Evolutionary conservation across 2,888 invertebrate genomes (phyloP).

Genomic region (Scotopteryx bipunctaria): DNA sequence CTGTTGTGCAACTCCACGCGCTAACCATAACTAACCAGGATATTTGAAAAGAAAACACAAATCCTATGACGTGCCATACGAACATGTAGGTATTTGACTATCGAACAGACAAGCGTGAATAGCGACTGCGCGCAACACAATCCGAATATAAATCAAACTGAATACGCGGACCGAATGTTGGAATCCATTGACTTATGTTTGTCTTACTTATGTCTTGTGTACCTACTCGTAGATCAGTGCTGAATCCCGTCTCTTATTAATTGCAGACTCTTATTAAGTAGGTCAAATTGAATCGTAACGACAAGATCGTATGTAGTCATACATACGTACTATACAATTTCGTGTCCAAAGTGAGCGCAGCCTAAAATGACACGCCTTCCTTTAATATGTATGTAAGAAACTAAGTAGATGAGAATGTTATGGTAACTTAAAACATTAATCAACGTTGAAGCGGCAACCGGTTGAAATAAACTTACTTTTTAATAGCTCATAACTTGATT

Average conservation of each 20-base stretch:
- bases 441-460: background rate
- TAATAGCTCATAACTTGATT: conserved; percentile 35
- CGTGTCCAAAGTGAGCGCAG: no score
- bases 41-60: conserved; percentile 13
- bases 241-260: background rate
- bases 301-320: no score
- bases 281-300: background rate
- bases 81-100: conserved; percentile 30
- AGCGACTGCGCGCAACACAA: conserved; percentile 38
- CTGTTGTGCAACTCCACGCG: background rate
- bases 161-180: conserved; percentile 28
- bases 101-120: conserved; percentile 29
- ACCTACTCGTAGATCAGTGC: background rate
- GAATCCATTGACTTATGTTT: conserved; percentile 23
- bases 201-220: conserved; percentile 2
- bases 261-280: background rate
- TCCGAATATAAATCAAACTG: conserved; percentile 49
- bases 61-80: conserved; percentile 9
- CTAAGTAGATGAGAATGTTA: no score
- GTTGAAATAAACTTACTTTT: conserved; percentile 28
- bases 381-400: no score
- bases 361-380: no score
- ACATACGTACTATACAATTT: no score
- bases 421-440: no score
- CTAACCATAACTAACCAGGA: conserved; percentile 14